Base-by-base conservation (phyloP, 1,140 invertebrate genomes). In the Polypedilum vanderplanki region DNA sequence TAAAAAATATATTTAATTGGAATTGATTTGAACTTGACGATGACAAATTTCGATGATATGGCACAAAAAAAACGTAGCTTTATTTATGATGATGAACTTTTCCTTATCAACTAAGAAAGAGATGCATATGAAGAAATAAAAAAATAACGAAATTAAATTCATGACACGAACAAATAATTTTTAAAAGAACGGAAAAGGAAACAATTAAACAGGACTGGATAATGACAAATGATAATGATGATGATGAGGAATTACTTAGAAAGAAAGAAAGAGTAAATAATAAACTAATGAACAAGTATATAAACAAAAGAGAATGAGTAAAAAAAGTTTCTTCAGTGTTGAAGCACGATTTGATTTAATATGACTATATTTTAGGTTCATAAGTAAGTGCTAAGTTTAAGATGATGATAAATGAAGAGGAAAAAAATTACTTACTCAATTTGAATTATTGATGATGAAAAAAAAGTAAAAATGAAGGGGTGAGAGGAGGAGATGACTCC, bases 111-210 rank as follows among this genome's bases (percentile, higher is more conserved):
- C 24, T 33, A 33, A 33, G 24, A 12, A 4, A 57, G 46, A 57
- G 46, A 57, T 57, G 46, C 46, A 57, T 57, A 57, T n/a, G 46
- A 57, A 57, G 3, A 4, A 12, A 57, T 12, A 15, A 57, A 57
- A n/a, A 57, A 4, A 57, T 4, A 15, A 57, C 4, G 12, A 57
- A 57, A 57, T 57, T 57, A 57, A 57, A 57, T 33, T 57, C 46
- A 57, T 57, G 46, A 57, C 46, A 57, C n/a, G 46, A 57, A 57
- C 46, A 57, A 57, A 57, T n/a, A 57, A 57, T 57, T n/a, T 57
- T 57, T 57, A 57, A 57, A 57, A 57, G n/a, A 46, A 8, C 1
- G 7, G 8, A 1, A 15, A 46, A 10, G 8, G 15, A n/a, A 57
- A 57, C 12, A 57, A 57, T 33, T 33, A 33, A 33, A 5, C 24